Percentiles rank a stretch among this genome's conserved stretches.
phyloP scores from a whole-genome alignment of 1,140 invertebrate species.

The Antheraea mylitta region DNA sequence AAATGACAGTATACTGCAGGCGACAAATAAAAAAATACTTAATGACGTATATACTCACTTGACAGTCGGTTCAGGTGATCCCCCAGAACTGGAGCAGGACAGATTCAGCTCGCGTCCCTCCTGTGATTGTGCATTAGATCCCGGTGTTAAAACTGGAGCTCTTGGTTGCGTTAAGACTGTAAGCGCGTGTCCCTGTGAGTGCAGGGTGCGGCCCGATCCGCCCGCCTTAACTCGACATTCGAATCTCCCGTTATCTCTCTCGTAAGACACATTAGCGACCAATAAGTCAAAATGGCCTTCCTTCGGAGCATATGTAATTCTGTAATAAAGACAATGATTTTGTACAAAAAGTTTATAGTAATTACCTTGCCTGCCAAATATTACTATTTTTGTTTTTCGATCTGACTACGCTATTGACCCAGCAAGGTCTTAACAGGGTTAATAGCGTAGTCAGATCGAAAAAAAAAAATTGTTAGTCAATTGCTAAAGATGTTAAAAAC shows the following conservation, averaged over 20 bases:
- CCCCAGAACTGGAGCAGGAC: slow-evolving; percentile 90
- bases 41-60: slow-evolving; percentile 75
- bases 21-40: not conserved
- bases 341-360: not conserved
- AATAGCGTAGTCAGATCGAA: too few relatives aligned
- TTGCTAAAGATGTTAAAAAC: too few relatives aligned
- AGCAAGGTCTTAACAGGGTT: too few relatives aligned
- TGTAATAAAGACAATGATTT: slow-evolving; percentile 43
- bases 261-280: slow-evolving; percentile 92
- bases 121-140: slow-evolving; percentile 84
- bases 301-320: slow-evolving; percentile 86
- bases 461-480: too few relatives aligned
- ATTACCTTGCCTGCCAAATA: too few relatives aligned
- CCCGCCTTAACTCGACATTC: slow-evolving; percentile 93
- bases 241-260: slow-evolving; percentile 94
- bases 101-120: slow-evolving; percentile 89
- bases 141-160: slow-evolving; percentile 87
- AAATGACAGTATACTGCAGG: too few relatives aligned
- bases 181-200: slow-evolving; percentile 89
- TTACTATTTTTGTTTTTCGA: too few relatives aligned
- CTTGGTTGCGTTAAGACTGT: slow-evolving; percentile 92
- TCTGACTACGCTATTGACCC: too few relatives aligned
- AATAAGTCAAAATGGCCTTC: slow-evolving; percentile 93
- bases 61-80: slow-evolving; percentile 93
- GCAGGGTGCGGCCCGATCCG: slow-evolving; percentile 89